phyloP scores from a whole-genome alignment of 2,888 invertebrate genomes.

The Agrilus mali region DNA sequence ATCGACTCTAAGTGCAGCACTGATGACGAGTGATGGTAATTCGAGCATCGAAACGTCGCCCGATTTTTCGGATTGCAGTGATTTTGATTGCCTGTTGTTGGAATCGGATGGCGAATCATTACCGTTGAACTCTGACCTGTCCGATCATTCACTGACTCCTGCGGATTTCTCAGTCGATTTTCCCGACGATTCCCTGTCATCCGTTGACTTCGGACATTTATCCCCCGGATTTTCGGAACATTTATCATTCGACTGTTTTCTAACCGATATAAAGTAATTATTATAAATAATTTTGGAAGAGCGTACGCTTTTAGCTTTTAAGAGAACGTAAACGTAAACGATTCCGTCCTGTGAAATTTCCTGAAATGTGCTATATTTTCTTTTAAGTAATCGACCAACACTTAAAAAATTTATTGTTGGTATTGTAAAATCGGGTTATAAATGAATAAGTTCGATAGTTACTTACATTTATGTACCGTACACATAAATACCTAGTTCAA shows the following conservation, averaged over 20 bases:
- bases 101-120: slow-evolving; percentile 29
- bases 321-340: not conserved
- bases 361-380: not conserved
- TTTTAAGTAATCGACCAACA: not conserved
- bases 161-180: slow-evolving; percentile 31
- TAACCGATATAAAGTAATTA: slow-evolving; percentile 25
- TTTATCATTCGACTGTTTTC: slow-evolving; percentile 28
- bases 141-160: slow-evolving; percentile 30
- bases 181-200: slow-evolving; percentile 27
- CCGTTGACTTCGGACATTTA: slow-evolving; percentile 27
- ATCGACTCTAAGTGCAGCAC: slow-evolving; percentile 32
- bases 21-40: slow-evolving; percentile 19
- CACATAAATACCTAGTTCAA: too few species aligned
- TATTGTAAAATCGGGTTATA: too few species aligned
- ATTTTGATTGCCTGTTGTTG: slow-evolving; percentile 20
- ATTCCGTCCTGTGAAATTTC: not conserved
- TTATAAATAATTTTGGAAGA: too few species aligned
- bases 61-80: slow-evolving; percentile 27
- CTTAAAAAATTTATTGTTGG: too few species aligned
- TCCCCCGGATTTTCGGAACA: slow-evolving; percentile 29
- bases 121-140: slow-evolving; percentile 28
- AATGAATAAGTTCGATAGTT: too few species aligned
- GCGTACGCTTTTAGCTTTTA: too few species aligned
- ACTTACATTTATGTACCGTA: too few species aligned
- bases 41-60: slow-evolving; percentile 12